phyloP scores from a whole-genome alignment of 2,888 invertebrate genomes.

The Nephrotoma flavescens region DNA sequence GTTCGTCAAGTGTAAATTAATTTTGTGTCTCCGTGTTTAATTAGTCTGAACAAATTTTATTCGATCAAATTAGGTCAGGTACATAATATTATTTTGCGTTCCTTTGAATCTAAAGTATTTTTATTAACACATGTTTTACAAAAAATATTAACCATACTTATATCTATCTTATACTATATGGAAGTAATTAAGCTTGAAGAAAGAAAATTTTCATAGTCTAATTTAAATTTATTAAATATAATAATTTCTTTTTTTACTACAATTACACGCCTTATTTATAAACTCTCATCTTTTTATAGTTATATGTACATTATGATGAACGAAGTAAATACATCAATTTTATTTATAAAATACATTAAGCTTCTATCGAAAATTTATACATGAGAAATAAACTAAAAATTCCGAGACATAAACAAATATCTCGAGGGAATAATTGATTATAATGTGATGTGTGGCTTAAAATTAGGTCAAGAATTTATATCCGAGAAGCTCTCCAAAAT shows the following conservation, averaged over 20 bases:
- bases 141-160: not conserved
- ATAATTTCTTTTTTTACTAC: not conserved
- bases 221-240: not conserved
- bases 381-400: not conserved
- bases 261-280: not conserved
- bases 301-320: not conserved
- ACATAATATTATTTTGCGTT: not conserved
- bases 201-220: not conserved
- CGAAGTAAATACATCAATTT: not conserved
- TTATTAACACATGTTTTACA: not conserved
- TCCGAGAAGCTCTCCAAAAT: not conserved
- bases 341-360: not conserved
- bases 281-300: not conserved
- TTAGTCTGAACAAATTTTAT: not conserved
- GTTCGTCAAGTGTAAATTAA: not conserved
- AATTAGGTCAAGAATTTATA: not conserved
- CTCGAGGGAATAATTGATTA: not conserved
- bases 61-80: not conserved
- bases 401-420: not conserved
- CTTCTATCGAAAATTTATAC: not conserved
- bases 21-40: not conserved
- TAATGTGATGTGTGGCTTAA: not conserved
- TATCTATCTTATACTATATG: not conserved
- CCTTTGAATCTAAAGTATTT: not conserved
- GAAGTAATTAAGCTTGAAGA: not conserved